Base-by-base conservation (phyloP, 2,888 invertebrate genomes). In the Dyspetes luteomarginatus region DNA sequence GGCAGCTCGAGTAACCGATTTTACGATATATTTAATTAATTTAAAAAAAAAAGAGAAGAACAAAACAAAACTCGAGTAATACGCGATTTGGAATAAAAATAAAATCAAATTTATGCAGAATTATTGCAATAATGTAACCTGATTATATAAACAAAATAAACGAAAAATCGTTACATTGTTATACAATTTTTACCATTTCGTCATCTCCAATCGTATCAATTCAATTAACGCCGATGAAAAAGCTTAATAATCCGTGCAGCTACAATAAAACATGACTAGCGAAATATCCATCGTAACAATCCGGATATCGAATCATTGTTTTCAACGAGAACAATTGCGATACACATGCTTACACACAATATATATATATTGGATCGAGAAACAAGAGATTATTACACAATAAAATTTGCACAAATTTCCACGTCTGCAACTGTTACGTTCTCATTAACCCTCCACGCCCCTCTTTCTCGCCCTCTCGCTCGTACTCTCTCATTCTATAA, bases 351-450 rank as follows among this genome's bases (percentile, higher is more conserved):
- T 4, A 4, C 4, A n/a, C 3, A 0, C n/a, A 45, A 26, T 19
- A 17, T 28, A 4, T 45, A 5, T 9, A n/a, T 50, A 65, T 48
- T 5, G 30, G 48, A 24, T 4, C 30, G 30, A 67, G 60, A 60
- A 55, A 26, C 62, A 2, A 48, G 68, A 68, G 73, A 74, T 78
- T 78, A 62, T 36, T 24, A 48, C 48, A 62, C 55, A 78, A 48
- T 48, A 60, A 71, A 50, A 60, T 60, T 71, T 60, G 30, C 12
- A 48, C 60, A 48, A 71, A 73, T 68, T 62, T 50, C 68, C 62
- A 62, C 60, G 24, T 15, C 41, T 71, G 50, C 36, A 64, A 68
- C 55, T 50, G 78, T 68, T 68, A 68, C 73, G 48, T 78, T 69
- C 68, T 78, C 78, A 74, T 78, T 73, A 68, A 68, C 50, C 30